Conservation (phyloP, 2,113 vertebrate species). For the Thunnus maccoyii region DNA sequence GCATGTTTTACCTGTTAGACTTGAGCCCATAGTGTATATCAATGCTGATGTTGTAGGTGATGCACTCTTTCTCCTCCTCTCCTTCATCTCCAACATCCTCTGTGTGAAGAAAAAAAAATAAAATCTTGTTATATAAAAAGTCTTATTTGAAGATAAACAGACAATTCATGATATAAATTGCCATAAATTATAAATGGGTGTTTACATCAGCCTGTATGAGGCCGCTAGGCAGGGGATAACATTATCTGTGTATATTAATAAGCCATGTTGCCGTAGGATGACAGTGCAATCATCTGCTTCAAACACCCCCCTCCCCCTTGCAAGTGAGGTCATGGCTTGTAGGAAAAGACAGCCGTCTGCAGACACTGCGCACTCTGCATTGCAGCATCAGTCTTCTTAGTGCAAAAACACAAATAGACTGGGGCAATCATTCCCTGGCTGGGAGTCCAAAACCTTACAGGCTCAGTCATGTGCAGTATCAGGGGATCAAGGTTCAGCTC, state of each 20-base stretch:
- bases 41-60: constrained; percentile 94
- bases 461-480: constrained; percentile 51
- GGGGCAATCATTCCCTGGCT: background rate
- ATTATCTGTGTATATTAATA: background rate
- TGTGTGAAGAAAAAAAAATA: constrained; percentile 70
- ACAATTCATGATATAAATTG: background rate
- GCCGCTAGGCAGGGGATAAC: background rate
- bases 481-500: constrained; percentile 29
- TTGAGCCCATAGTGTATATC: constrained; percentile 98
- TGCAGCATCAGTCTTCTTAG: constrained; percentile 45
- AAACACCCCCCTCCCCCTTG: background rate
- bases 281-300: constrained; percentile 23
- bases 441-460: constrained; percentile 2
- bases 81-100: constrained; percentile 99
- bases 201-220: too few relatives aligned
- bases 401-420: background rate
- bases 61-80: constrained; percentile 97
- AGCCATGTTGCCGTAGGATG: background rate
- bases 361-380: constrained; percentile 32
- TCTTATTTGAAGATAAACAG: background rate
- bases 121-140: background rate
- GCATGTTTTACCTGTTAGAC: constrained; percentile 91
- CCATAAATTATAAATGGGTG: too few relatives aligned
- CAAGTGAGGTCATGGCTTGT: constrained; percentile 16
- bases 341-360: background rate